phyloP scores from a whole-genome alignment of 2,888 invertebrate genomes.

The Drosophila formosana region DNA sequence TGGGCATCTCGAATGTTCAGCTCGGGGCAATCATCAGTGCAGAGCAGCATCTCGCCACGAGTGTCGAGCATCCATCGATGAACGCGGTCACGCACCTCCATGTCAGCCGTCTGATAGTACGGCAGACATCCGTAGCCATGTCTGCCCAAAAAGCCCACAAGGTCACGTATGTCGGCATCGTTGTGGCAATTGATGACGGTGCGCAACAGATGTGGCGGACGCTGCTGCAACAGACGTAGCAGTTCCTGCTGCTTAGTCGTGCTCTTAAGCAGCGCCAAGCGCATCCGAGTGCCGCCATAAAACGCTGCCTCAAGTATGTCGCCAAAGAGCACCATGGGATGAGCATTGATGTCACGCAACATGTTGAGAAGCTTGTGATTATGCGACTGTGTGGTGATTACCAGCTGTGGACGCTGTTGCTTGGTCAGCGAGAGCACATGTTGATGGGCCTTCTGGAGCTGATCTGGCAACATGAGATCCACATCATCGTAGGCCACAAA shows the following conservation, averaged over 20 bases:
- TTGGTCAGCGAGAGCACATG: conserved; percentile 9
- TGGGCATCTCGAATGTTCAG: conserved; percentile 54
- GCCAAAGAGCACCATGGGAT: conserved; percentile 57
- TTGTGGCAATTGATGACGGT: conserved; percentile 55
- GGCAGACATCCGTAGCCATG: conserved; percentile 41
- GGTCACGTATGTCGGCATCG: conserved; percentile 47
- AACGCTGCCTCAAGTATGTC: conserved; percentile 66
- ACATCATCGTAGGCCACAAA: conserved; percentile 62
- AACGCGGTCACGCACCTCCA: conserved; percentile 36
- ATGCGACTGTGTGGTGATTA: conserved; percentile 47
- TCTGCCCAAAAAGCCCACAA: conserved; percentile 19
- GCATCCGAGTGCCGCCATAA: conserved; percentile 52
- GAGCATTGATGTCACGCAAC: conserved; percentile 24
- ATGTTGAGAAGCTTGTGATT: conserved; percentile 15
- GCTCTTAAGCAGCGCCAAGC: conserved; percentile 17
- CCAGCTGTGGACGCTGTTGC: conserved; percentile 40
- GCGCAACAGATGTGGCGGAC: conserved; percentile 46
- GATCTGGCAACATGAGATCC: conserved; percentile 48
- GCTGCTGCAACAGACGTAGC: conserved; percentile 27
- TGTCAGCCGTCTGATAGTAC: conserved; percentile 49
- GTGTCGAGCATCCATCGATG: conserved; percentile 37
- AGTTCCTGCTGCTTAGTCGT: conserved; percentile 36
- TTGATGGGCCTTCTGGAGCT: conserved; percentile 25
- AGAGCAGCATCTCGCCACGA: conserved; percentile 41
- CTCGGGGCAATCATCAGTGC: conserved; percentile 68